Evolutionary conservation across 2,888 invertebrate genomes (phyloP), one percentile per base, ranked within the genome.

Genomic region (Xiphydria camelus): DNA sequence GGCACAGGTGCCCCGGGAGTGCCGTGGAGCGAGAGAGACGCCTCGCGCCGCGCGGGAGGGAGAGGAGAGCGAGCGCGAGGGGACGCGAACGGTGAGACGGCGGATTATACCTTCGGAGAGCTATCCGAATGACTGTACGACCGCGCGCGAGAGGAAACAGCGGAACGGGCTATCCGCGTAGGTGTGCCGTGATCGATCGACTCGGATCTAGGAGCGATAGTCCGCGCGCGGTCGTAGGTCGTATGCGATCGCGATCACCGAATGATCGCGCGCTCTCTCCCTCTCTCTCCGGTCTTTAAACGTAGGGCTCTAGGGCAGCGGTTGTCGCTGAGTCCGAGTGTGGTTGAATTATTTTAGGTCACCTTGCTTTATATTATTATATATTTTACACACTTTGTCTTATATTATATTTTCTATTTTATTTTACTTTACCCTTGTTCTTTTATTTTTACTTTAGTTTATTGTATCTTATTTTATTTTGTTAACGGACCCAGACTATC

Each of bases 161-260:
- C 32, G 26, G 44, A 29, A 22, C 44, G 32, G 14, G 31, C 22
- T 45, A 40, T 34, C 45, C 43, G 37, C 35, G 35, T 32, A 36
- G 49, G 46, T 47, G 32, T 47, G 45, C 44, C 32, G 50, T 47
- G 50, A 50, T 50, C 50, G 47, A 50, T 50, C 45, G 50, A 50
- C 50, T 50, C 50, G 29, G 43, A 43, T 50, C 50, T 45, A 39
- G 29, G 36, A 37, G 40, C 37, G 33, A 32, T 47, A 41, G 37
- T 26, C 50, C 50, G 47, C 46, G 47, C 37, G 34, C 29, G 50
- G 50, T 41, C 23, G 19, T 32, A 42, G n/a, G 35, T 31, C 12
- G 35, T 31, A 39, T 39, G 35, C 7, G 10, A 25, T 19, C 31
- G 21, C 45, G 36, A 35, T 35, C 43, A 45, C 36, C 40, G 44